Percentiles rank a stretch among this genome's conserved stretches.
Evolutionary conservation across 2,113 vertebrate genomes (phyloP).

Genomic region (Alligator mississippiensis): DNA sequence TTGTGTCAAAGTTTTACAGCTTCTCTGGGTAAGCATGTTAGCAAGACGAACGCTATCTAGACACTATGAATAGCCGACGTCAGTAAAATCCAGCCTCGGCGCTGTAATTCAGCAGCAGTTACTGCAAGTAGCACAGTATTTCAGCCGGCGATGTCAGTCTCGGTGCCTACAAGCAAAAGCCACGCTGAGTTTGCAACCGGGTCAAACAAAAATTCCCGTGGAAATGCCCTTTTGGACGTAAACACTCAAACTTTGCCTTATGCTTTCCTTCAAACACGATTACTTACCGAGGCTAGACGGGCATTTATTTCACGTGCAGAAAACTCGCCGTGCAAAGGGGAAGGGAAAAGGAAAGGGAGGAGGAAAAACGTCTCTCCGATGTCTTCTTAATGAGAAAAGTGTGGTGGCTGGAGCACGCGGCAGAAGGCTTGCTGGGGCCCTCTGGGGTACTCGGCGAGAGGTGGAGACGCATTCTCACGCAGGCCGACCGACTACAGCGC

Average conservation of each 20-base stretch:
- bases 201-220: not conserved
- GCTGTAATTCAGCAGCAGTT: not conserved
- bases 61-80: not conserved
- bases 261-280: not conserved
- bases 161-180: not conserved
- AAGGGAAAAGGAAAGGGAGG: constrained; percentile 31
- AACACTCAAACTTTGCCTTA: not conserved
- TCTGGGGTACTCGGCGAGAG: constrained; percentile 42
- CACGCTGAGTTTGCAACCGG: not conserved
- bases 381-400: constrained; percentile 80
- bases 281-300: constrained; percentile 55
- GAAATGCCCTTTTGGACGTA: not conserved
- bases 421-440: constrained; percentile 60
- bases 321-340: not conserved
- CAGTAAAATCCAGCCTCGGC: not conserved
- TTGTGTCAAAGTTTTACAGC: not conserved
- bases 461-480: constrained; percentile 57
- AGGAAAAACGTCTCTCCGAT: constrained; percentile 50
- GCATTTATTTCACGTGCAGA: not conserved
- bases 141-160: not conserved
- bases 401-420: constrained; percentile 61
- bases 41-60: not conserved
- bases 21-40: not conserved
- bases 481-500: constrained; percentile 29
- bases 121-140: not conserved